These are phyloP conservation scores for Abscondita cerata DNA, from an alignment of 2,888 invertebrate genomes.

Conservation along the genomic window DNA sequence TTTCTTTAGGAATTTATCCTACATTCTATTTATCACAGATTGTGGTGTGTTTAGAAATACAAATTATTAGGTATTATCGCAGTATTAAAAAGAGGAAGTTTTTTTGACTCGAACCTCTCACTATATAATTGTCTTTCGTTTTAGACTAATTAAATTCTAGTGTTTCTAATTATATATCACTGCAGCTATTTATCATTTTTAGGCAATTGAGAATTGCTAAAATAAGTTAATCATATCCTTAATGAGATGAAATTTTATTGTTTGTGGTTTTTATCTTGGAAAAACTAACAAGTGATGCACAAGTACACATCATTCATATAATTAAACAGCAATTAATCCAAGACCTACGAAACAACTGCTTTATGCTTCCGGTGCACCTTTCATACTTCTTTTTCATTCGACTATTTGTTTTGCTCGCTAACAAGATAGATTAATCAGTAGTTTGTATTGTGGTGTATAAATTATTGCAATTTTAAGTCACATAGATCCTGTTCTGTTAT, in stretches of 20 bases:
- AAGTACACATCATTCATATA: slow-evolving; percentile 37
- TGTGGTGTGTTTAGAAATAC: too few relatives aligned
- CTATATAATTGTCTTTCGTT: too few relatives aligned
- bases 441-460: slow-evolving; percentile 22
- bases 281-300: slow-evolving; percentile 37
- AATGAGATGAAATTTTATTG: slow-evolving; percentile 31
- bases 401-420: slow-evolving; percentile 28
- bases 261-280: slow-evolving; percentile 26
- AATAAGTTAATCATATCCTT: slow-evolving; percentile 31
- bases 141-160: slow-evolving; percentile 6
- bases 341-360: slow-evolving; percentile 37
- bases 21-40: too few relatives aligned
- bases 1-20: too few relatives aligned
- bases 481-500: slow-evolving; percentile 14
- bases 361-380: slow-evolving; percentile 37
- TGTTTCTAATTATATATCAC: slow-evolving; percentile 6
- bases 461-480: slow-evolving; percentile 19
- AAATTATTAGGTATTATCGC: too few relatives aligned
- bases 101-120: too few relatives aligned
- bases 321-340: slow-evolving; percentile 42
- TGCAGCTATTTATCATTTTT: slow-evolving; percentile 32
- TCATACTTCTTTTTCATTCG: slow-evolving; percentile 12
- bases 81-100: too few relatives aligned
- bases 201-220: slow-evolving; percentile 26
- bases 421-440: slow-evolving; percentile 26